Base-by-base conservation (phyloP, 2,113 vertebrate species). In the Etheostoma cragini region DNA sequence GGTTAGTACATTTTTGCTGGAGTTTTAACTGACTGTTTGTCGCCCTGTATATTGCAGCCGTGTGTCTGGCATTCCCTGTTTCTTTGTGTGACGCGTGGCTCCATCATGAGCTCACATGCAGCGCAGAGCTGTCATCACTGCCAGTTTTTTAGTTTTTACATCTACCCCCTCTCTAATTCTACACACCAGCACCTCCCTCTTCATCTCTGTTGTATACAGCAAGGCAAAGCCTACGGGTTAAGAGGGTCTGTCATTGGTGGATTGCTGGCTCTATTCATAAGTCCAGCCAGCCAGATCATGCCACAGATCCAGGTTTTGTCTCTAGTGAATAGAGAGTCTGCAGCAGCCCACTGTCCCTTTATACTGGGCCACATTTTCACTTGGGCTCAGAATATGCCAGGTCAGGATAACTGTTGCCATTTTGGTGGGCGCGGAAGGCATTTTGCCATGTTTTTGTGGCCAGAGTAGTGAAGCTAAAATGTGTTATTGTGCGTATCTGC, bases 221-320 rank as follows among this genome's bases (percentile, higher is more conserved):
- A 58, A 60, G 47, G 69, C 62, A 76, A 21, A 76, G 75, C 67
- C 76, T 89, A 56, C 80, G 84, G 92, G 91, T 90, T 89, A 90
- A 85, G 86, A 52, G 81, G 87, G 72, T 87, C 80, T 79, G 78
- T 86, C 90, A 76, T 82, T 81, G 87, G 89, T 72, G 93, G 85
- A 91, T 93, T 89, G 82, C 67, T 92, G 87, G 87, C 77, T 90
- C 93, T 89, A 94, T 95, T 94, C 93, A 94, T 46, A 66, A 63
- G 72, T 78, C 85, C 57, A 87, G 87, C 76, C 91, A 62, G 86
- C 84, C 89, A 92, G 91, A 92, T 87, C 89, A 81, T 82, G 81
- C 89, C 85, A 71, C 91, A 93, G 93, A 95, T 94, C 94, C 92
- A 81, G 80, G 91, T 94, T 95, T 95, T 94, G 95, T 95, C 94